Evolutionary conservation across 2,113 vertebrate genomes (phyloP).

Genomic region (Malurus melanocephalus): DNA sequence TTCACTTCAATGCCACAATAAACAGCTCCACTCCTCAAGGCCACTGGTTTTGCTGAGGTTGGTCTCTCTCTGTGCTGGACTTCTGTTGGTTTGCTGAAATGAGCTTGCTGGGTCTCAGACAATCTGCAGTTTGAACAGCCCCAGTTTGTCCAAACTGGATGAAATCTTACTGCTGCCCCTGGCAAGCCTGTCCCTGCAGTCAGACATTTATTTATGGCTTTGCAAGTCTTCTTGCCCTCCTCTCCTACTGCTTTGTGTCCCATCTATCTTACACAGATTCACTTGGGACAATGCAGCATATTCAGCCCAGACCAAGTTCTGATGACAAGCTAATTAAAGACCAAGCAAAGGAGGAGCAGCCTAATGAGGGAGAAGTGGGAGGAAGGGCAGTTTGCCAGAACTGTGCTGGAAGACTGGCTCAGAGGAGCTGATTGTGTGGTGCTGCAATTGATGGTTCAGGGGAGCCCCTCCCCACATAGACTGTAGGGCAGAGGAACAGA

Average conservation of each 20-base stretch:
- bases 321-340: constrained; percentile 50
- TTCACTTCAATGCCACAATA: background rate
- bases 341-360: background rate
- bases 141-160: background rate
- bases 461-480: background rate
- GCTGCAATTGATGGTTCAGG: constrained; percentile 18
- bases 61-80: background rate
- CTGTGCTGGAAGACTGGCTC: background rate
- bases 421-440: background rate
- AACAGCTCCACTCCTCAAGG: background rate
- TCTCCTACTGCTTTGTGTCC: background rate
- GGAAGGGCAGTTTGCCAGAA: constrained; percentile 22
- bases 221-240: background rate
- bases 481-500: background rate
- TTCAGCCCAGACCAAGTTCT: constrained; percentile 7
- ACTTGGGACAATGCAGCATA: background rate
- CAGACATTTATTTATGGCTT: background rate
- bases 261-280: constrained; percentile 1
- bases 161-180: background rate
- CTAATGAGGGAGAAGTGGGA: constrained; percentile 49
- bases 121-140: background rate
- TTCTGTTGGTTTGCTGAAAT: background rate
- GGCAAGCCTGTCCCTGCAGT: background rate
- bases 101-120: background rate
- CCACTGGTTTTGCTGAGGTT: background rate